Base-by-base conservation (phyloP, 2,888 invertebrate species). In the Capitulum mitella region DNA sequence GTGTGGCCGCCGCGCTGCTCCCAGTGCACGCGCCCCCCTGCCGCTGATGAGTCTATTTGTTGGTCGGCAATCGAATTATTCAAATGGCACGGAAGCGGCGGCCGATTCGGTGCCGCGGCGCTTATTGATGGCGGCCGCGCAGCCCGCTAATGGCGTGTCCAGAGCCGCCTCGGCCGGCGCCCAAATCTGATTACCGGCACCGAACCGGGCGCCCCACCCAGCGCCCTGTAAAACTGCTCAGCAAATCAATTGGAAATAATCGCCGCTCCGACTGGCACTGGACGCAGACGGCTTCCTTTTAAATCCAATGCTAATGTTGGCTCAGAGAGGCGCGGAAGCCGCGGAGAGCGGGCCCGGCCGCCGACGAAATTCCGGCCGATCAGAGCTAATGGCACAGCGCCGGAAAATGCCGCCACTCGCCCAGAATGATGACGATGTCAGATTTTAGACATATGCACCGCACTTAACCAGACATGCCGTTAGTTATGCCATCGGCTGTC, bases 261-360 rank as follows among this genome's bases (percentile, higher is more conserved):
- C 34, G 64, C 34, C 64, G 19, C 16, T 64, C 34, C 64, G 29
- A 32, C 64, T 32, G 19, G 19, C 34, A 34, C 34, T 64, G 10
- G 64, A 16, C 64, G 64, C 19, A 32, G 64, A 64, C 10, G 14
- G 32, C 64, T 32, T 29, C 64, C 64, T 64, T 64, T 64, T 64
- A 64, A 64, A 64, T 64, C 64, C 32, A 64, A 64, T 64, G 64
- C 64, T 64, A 64, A 64, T 64, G 64, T 29, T n/a, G n/a, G n/a
- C n/a, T n/a, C n/a, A n/a, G n/a, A n/a, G n/a, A n/a, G n/a, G n/a
- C n/a, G n/a, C n/a, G n/a, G n/a, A n/a, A n/a, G n/a, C n/a, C n/a
- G n/a, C n/a, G n/a, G n/a, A n/a, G n/a, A n/a, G n/a, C n/a, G n/a
- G n/a, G n/a, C n/a, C n/a, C n/a, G n/a, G n/a, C n/a, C n/a, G n/a